Evolutionary conservation across 2,113 vertebrate species (phyloP), one percentile per base, ranked within the genome.

Genomic region (Aramus guarauna): DNA sequence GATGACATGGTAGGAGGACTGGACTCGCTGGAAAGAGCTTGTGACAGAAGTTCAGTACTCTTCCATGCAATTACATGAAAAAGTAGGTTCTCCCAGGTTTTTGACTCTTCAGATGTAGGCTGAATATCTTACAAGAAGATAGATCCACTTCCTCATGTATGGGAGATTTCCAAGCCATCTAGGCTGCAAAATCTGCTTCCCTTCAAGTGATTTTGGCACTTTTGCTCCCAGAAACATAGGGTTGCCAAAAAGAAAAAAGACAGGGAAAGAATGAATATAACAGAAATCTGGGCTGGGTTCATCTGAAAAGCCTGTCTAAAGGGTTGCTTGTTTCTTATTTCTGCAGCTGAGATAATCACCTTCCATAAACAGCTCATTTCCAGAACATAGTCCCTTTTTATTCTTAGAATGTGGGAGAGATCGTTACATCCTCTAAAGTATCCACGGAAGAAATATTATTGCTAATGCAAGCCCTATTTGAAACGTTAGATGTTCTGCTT

Each of bases 171-270:
- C 92, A 95, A 92, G 45, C 48, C 86, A 89, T 75, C 58, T 36
- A 91, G 62, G 86, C 69, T 94, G 77, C 48, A 95, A 94, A 95
- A 95, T 87, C 96, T 97, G 94, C 76, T 94, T 96, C 76, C 72
- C 66, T 76, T 94, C 85, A 89, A 84, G 85, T 75, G 58, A 90
- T 95, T 95, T 92, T 95, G 92, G 95, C 96, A 94, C 83, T 92
- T 96, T 84, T 81, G 69, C 60, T 95, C 94, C 80, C 69, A 85
- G 80, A 95, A 97, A 84, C 18, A 18, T 6, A 64, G 48, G 17
- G 37, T 23, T 95, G 89, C 92, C 92, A 96, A 79, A 92, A 84
- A 93, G 32, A 85, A 77, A 93, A 88, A 82, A 2, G 32, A 92
- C 5, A 5, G 29, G 64, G 80, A 86, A 68, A 78, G 88, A 92